phyloP scores from a whole-genome alignment of 2,888 invertebrate genomes.

The Sericinus montela region DNA sequence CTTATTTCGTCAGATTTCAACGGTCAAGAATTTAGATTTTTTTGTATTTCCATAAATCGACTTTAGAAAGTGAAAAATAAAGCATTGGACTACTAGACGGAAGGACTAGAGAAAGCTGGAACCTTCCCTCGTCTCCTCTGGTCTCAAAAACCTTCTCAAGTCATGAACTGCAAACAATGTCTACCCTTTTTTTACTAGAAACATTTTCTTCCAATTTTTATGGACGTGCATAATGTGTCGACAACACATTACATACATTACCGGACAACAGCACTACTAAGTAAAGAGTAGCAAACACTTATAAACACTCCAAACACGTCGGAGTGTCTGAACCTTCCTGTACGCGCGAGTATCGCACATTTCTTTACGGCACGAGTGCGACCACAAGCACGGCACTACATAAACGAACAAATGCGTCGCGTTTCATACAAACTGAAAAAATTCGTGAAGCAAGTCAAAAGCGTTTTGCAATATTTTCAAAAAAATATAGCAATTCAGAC shows the following conservation, averaged over 20 bases:
- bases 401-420: slow-evolving; percentile 19
- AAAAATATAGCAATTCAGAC: too few relatives aligned
- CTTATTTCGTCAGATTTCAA: too few relatives aligned
- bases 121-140: too few relatives aligned
- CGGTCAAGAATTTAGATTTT: too few relatives aligned
- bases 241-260: not conserved
- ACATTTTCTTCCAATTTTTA: too few relatives aligned
- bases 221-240: not conserved
- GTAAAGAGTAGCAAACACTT: slow-evolving; percentile 29
- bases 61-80: too few relatives aligned
- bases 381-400: slow-evolving; percentile 12
- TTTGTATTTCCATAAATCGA: too few relatives aligned
- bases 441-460: slow-evolving; percentile 11
- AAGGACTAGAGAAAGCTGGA: too few relatives aligned
- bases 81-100: too few relatives aligned
- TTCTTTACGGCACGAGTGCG: slow-evolving; percentile 15
- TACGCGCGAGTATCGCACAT: slow-evolving; percentile 19
- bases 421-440: slow-evolving; percentile 22
- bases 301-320: slow-evolving; percentile 37
- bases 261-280: slow-evolving; percentile 10
- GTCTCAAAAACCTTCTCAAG: too few relatives aligned
- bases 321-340: slow-evolving; percentile 31
- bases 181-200: too few relatives aligned
- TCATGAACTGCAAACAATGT: too few relatives aligned
- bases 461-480: not conserved